Percentiles rank a stretch among this genome's conserved stretches.
Conservation (phyloP, 2,888 invertebrate species). For the Rambutsinella grinnellia region DNA sequence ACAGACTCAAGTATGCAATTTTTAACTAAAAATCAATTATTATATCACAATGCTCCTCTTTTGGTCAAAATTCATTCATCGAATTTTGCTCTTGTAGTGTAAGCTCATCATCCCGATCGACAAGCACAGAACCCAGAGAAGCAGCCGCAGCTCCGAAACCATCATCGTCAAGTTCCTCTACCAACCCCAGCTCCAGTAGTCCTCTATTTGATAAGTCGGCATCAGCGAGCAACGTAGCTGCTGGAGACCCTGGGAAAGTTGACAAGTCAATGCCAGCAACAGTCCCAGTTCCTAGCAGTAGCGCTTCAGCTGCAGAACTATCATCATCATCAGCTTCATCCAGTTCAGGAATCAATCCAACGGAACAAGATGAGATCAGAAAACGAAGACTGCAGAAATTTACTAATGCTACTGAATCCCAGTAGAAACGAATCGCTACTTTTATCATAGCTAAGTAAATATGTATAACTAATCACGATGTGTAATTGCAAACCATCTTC, state of each 20-base stretch:
- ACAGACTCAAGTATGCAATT: slow-evolving; percentile 55
- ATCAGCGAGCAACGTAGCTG: background rate
- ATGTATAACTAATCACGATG: too few relatives aligned
- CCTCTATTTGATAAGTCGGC: background rate
- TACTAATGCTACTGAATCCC: slow-evolving; percentile 62
- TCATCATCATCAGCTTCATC: slow-evolving; percentile 14
- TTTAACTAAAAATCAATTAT: too few relatives aligned
- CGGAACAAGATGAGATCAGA: slow-evolving; percentile 75
- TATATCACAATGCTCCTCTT: background rate
- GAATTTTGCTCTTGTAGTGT: background rate
- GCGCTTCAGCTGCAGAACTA: background rate
- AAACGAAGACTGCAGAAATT: slow-evolving; percentile 84
- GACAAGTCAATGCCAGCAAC: slow-evolving; percentile 12
- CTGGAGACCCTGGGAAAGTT: slow-evolving; percentile 20
- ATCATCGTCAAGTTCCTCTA: background rate
- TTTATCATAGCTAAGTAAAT: too few relatives aligned
- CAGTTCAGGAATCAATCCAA: slow-evolving; percentile 23
- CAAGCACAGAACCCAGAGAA: slow-evolving; percentile 4
- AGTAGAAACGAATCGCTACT: background rate
- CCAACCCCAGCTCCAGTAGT: slow-evolving; percentile 2
- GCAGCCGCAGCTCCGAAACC: background rate
- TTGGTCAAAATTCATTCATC: too few relatives aligned
- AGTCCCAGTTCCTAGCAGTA: slow-evolving; percentile 33
- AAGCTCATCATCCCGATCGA: background rate
- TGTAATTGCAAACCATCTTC: too few relatives aligned